Evolutionary conservation across 2,888 invertebrate genomes (phyloP).

Genomic region (Noctua janthe): DNA sequence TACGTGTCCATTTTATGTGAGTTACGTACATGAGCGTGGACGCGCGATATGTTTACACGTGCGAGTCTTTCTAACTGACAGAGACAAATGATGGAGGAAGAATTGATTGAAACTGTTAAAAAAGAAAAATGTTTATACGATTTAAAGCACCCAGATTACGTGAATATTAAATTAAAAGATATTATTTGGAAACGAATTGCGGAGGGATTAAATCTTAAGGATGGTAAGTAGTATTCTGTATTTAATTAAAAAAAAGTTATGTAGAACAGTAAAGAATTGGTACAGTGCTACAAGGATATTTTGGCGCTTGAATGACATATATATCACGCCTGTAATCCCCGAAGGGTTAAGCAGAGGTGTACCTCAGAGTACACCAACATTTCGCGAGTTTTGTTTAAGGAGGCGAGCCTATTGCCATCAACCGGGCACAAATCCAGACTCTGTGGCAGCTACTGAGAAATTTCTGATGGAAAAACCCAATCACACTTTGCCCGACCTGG

Average conservation of each 20-base stretch:
- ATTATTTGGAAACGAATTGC: neutral
- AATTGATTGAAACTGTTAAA: neutral
- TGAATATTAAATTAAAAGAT: neutral
- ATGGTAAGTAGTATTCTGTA: conserved; percentile 2
- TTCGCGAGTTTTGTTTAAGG: too few species aligned
- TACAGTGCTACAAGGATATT: neutral
- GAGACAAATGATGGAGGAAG: neutral
- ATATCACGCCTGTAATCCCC: too few species aligned
- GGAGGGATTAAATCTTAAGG: neutral
- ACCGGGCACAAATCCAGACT: too few species aligned
- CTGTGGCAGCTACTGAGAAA: too few species aligned
- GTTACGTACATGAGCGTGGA: neutral
- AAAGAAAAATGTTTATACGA: neutral
- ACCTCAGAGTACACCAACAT: too few species aligned
- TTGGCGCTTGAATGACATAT: neutral
- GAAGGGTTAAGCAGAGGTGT: neutral
- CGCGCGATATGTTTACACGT: neutral
- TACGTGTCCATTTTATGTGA: neutral
- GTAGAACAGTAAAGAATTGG: neutral
- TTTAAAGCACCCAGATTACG: neutral
- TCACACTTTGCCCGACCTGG: too few species aligned
- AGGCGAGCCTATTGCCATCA: too few species aligned
- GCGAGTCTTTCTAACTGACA: neutral
- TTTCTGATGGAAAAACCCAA: too few species aligned
- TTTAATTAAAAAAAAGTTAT: neutral